Evolutionary conservation across 1,140 invertebrate species (phyloP).

Genomic region (Heliconius nattereri): DNA sequence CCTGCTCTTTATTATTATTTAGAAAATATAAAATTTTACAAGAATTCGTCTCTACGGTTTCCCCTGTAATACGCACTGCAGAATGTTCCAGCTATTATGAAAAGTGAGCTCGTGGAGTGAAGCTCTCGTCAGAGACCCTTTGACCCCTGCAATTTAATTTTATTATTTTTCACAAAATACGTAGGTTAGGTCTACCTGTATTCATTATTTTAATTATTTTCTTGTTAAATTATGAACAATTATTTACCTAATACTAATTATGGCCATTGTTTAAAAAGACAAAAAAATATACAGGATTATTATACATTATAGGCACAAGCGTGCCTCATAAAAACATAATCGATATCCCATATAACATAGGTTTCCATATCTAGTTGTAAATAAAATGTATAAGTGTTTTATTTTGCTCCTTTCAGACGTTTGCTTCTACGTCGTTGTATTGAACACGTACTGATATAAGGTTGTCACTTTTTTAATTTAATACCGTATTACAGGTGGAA

Average conservation of each 20-base stretch:
- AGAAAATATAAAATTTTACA: too few species aligned
- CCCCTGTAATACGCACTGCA: constrained; percentile 22
- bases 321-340: neutral
- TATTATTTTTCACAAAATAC: constrained; percentile 15
- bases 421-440: neutral
- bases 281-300: too few species aligned
- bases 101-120: constrained; percentile 19
- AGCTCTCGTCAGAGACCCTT: constrained; percentile 14
- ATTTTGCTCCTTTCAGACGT: neutral
- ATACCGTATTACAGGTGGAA: too few species aligned
- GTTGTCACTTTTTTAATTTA: neutral
- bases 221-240: neutral
- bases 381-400: neutral
- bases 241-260: neutral
- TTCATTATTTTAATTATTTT: neutral
- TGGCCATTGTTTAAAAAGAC: too few species aligned
- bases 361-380: neutral
- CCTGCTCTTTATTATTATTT: too few species aligned
- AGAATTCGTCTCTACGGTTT: constrained; percentile 9
- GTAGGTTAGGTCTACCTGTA: neutral
- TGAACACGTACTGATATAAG: neutral
- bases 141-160: constrained; percentile 15
- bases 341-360: neutral
- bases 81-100: constrained; percentile 20
- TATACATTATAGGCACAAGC: too few species aligned